These are phyloP conservation scores for Temnothorax unifasciatus DNA, from an alignment of 2,888 invertebrate species.

Conservation along the genomic window DNA sequence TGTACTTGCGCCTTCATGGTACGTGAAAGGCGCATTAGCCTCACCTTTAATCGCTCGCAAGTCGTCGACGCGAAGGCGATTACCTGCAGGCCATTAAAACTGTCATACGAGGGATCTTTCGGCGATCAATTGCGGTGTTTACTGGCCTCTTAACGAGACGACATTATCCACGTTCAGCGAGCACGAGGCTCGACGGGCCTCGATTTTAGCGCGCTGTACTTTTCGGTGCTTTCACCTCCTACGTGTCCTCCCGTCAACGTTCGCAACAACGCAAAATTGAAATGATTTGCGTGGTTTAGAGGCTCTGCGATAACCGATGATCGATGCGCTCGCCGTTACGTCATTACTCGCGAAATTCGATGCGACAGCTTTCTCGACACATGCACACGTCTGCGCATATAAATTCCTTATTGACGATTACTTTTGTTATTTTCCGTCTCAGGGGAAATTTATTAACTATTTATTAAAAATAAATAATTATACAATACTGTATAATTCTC, in stretches of 20 bases:
- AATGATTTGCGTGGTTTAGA: conserved; percentile 5
- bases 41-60: conserved; percentile 66
- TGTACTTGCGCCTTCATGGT: conserved; percentile 1
- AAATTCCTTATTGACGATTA: not conserved
- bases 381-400: not conserved
- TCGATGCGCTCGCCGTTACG: not conserved
- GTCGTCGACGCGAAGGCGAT: conserved; percentile 58
- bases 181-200: not conserved
- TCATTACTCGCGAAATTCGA: not conserved
- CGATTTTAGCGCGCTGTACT: conserved; percentile 22
- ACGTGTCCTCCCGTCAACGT: not conserved
- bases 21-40: conserved; percentile 64
- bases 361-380: not conserved
- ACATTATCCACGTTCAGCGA: conserved; percentile 28
- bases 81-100: conserved; percentile 58
- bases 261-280: not conserved
- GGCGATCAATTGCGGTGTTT: conserved; percentile 65
- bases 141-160: conserved; percentile 50
- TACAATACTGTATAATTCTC: conserved; percentile 12
- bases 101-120: conserved; percentile 55
- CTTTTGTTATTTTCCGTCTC: not conserved
- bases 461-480: conserved; percentile 3
- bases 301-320: not conserved
- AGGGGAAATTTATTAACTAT: conserved; percentile 9
- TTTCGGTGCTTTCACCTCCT: conserved; percentile 35